phyloP scores from a whole-genome alignment of 2,113 vertebrate species.

The human (Homo sapiens) region GRCh38 chr3:189946001-189946500 shows the following conservation, averaged over 20 bases:
- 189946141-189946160: background rate
- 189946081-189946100: background rate
- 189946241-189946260: background rate
- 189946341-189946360: background rate
- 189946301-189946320: background rate
- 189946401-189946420: background rate
- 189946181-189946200: background rate
- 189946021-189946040: background rate
- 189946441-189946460: background rate
- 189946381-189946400: background rate
- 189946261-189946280: background rate
- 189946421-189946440: background rate
- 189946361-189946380: background rate
- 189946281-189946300: background rate
- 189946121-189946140: background rate
- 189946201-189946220: background rate
- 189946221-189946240: background rate
- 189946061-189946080: background rate
- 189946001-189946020: background rate
- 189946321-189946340: background rate
- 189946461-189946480: too few species aligned
- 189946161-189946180: background rate
- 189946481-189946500: fast-evolving
- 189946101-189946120: background rate
- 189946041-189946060: background rate